Evolutionary conservation across 2,888 invertebrate genomes (phyloP), one percentile per base, ranked within the genome.

Genomic region (Ditula angustiorana): DNA sequence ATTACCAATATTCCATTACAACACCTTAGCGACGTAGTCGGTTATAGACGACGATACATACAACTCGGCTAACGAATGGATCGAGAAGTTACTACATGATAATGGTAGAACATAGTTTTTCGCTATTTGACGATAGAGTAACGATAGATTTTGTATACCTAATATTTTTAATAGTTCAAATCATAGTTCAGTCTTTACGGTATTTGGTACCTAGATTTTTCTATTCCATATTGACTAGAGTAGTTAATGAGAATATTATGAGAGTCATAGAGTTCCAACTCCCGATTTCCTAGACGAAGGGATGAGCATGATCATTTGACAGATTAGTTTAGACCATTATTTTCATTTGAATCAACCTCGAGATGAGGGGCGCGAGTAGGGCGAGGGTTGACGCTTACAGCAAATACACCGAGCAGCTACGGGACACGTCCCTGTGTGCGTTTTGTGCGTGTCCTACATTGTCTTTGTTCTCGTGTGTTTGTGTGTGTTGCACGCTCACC

Each of bases 401-500:
- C 92, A 92, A 90, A 90, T 89, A 91, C 92, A 92, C 92, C 82
- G 78, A 87, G 88, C 89, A 87, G 89, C 90, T 88, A 81, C 68
- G 88, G 88, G 87, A 78, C 74, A 66, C 70, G 77, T 85, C 87
- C 89, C 87, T 88, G 87, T 90, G 90, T 90, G 87, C 88, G 90
- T 92, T 84, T 87, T 92, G 91, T 92, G 90, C 91, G 92, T 91
- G 91, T 92, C 90, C 90, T 91, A 92, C 90, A 92, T 91, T 92
- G 92, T 92, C 88, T 90, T 91, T 92, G 92, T 92, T 93, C 88
- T 90, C 90, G 93, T 93, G 90, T 90, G 90, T 93, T 92, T 93
- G 92, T 93, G 92, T 93, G 92, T 92, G 92, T 93, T 93, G 93
- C 93, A 93, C 93, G 93, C 93, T 92, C 92, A 91, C 93, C 92